Percentiles rank a stretch among this genome's conserved stretches.
Evolutionary conservation across 2,113 vertebrate genomes (phyloP).

Genomic region (Stigmatopora nigra): DNA sequence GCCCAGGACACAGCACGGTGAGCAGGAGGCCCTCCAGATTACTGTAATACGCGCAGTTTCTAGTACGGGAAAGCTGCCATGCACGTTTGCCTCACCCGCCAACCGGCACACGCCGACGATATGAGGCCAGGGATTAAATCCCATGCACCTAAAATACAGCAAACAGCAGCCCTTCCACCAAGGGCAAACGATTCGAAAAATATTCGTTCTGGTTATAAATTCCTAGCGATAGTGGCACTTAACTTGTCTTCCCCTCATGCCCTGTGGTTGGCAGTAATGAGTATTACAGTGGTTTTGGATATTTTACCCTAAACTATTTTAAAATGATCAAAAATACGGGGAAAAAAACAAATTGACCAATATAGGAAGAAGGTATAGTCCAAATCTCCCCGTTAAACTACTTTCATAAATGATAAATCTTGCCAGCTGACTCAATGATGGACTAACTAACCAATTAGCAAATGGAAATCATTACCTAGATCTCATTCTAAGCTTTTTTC

Average conservation of each 20-base stretch:
- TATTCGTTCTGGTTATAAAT: neutral
- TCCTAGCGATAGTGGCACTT: neutral
- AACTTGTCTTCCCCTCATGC: neutral
- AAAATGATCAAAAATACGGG: too few relatives aligned
- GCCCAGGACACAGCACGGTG: constrained; percentile 70
- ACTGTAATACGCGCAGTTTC: constrained; percentile 70
- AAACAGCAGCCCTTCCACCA: neutral
- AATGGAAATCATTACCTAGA: neutral
- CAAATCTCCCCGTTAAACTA: neutral
- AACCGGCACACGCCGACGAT: constrained; percentile 64
- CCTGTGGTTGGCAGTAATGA: neutral
- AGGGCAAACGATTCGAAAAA: neutral
- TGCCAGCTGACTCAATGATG: neutral
- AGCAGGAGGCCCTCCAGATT: constrained; percentile 71
- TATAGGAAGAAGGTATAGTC: neutral
- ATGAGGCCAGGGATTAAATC: constrained; percentile 31
- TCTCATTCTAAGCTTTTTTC: neutral
- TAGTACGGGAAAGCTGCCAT: constrained; percentile 70
- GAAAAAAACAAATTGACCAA: too few relatives aligned
- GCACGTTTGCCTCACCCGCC: constrained; percentile 60
- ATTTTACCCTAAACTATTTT: too few relatives aligned
- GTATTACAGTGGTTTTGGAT: too few relatives aligned
- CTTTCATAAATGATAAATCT: neutral
- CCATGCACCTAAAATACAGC: neutral
- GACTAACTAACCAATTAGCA: neutral